Base-by-base conservation (phyloP, 2,888 invertebrate genomes). In the Stictocephala bisonia region DNA sequence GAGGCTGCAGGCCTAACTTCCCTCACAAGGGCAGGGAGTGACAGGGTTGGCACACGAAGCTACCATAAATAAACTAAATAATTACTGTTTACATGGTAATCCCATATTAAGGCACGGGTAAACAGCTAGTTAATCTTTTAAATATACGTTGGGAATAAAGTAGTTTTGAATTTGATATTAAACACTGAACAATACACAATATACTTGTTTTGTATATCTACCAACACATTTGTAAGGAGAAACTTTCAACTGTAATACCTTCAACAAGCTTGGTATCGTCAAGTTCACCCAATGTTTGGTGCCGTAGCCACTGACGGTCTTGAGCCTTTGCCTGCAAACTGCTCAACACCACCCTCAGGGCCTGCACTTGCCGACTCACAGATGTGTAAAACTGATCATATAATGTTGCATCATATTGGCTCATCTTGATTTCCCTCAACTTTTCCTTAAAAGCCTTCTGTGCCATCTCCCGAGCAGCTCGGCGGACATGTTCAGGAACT, bases 251-350 rank as follows among this genome's bases (percentile, higher is more conserved):
- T n/a, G 3, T 26, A 40, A 77, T 83, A 87, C 95, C 96, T 87
- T 99, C 99, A 79, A 99, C 95, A 73, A 99, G 88, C 83, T 97
- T 97, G 0, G 92, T 91, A 79, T 98, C 98, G 81, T 99, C 99
- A 29, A 99, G 85, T 83, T 99, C 99, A 0, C 99, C 98, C 68
- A 93, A 91, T 0, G 97, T 96, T 85, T 98, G 97, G 83, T 98
- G 95, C 70, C 93, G 89, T 70, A 91, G 88, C 98, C 99, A 99
- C 80, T 96, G 93, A 0, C 98, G 87, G 82, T 97, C 97, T 79
- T 96, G 96, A 80, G 93, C 94, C 85, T 96, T 96, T 0, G 97
- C 95, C 86, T 97, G 96, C 71, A 99, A 85, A 76, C 93, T 87
- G 72, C 87, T 93, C 75, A 99, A 86, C 75, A 99, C 92, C 0